Base-by-base conservation (phyloP, 1,140 invertebrate genomes). In the Coptotermes formosanus region DNA sequence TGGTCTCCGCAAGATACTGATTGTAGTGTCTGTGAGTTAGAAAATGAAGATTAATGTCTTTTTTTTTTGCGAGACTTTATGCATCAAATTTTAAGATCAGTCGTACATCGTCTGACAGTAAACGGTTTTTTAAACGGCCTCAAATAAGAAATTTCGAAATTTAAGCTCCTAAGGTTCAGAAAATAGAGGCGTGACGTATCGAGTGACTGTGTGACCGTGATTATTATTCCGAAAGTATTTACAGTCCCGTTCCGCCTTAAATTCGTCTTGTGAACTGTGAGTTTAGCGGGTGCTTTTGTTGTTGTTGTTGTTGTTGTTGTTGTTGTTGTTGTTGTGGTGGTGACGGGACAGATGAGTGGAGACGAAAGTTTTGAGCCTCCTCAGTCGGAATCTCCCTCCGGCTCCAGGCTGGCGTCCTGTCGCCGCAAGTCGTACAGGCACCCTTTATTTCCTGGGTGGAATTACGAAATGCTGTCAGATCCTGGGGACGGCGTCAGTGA, bases 401-500 rank as follows among this genome's bases (percentile, higher is more conserved):
- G 32, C 83, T 38, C 45, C 83, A 44, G 19, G 83, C 52, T 45
- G 86, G 86, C 86, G 59, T n/a, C 69, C 52, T 32, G 11, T n/a
- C 23, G 32, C 32, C 21, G 25, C 44, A 82, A 83, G 30, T 69
- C 44, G 32, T 87, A 87, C 69, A 83, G 86, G 19, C 86, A 87
- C 44, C 86, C 86, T 0, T 43, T 87, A 19, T 87, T 52, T 83
- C 89, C 88, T 88, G 90, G 89, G 86, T 93, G 93, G 93, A 91
- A 91, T 86, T 93, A 93, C 90, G 92, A 93, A 88, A 92, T 93
- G 89, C 88, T 93, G 85, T 91, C 92, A 25, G 92, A 93, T 89
- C 89, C 89, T 52, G 32, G 64, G 44, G 86, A 88, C 14, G 59
- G 85, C 89, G 89, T 9, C 69, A 87, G 14, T 89, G 90, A 86